Conservation (phyloP, 2,888 invertebrate species). For the Sarcophaga caerulescens region DNA sequence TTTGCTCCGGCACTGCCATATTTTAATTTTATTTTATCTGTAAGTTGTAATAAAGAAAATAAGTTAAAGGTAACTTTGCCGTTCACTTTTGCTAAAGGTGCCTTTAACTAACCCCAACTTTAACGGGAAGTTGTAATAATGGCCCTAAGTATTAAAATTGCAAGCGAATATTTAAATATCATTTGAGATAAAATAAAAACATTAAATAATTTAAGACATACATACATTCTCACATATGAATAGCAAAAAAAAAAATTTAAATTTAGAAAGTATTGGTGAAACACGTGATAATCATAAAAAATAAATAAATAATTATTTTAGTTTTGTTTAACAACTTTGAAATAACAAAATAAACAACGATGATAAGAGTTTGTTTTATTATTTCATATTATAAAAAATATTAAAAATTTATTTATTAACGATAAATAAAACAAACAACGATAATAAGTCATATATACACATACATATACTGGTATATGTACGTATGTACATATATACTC, state of each 20-base stretch:
- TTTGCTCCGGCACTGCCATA: no score
- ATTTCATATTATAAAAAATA: no score
- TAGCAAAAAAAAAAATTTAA: neutral
- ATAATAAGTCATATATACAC: neutral
- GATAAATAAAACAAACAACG: neutral
- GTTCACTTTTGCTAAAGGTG: no score
- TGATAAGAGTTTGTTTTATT: conserved; percentile 11
- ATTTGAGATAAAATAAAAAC: neutral
- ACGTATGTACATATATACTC: no score
- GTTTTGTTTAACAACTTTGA: neutral
- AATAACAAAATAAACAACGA: conserved; percentile 14
- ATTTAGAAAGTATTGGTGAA: neutral
- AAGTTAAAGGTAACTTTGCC: no score
- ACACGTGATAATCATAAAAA: conserved; percentile 19
- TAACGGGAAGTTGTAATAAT: no score
- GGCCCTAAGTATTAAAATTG: neutral
- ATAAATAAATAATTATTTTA: conserved; percentile 3
- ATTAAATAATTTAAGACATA: no score
- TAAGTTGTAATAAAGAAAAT: no score
- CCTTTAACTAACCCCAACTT: no score
- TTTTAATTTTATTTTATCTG: no score
- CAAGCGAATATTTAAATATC: conserved; percentile 6
- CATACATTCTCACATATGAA: no score
- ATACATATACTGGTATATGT: neutral
- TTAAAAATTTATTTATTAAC: neutral